Conservation (phyloP, 2,888 invertebrate species). For the Hirudinaria manillensis region DNA sequence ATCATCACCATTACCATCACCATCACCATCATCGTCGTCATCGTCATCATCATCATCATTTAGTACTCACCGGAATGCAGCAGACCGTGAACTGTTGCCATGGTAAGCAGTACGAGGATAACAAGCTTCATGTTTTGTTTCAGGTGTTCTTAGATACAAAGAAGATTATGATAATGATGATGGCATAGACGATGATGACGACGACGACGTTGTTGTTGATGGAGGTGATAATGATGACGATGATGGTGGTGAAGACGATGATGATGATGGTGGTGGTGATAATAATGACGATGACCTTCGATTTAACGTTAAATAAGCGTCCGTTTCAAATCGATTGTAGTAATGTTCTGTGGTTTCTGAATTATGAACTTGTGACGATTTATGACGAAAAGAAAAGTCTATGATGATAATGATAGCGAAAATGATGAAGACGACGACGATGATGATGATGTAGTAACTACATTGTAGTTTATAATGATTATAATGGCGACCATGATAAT, state of each 20-base stretch:
- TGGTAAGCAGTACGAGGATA: neutral
- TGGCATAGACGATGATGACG: neutral
- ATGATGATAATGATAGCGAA: neutral
- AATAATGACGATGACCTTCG: neutral
- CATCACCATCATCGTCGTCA: slow-evolving; percentile 27
- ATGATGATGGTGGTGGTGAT: neutral
- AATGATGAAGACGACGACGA: neutral
- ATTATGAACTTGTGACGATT: too few relatives aligned
- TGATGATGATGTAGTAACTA: slow-evolving; percentile 10
- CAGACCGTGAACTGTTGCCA: neutral
- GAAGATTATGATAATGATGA: neutral
- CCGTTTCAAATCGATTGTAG: too few relatives aligned
- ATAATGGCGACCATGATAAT: neutral
- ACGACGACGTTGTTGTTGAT: neutral
- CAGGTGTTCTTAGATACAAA: neutral
- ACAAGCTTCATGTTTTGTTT: neutral
- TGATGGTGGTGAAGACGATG: neutral
- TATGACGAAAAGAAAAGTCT: too few relatives aligned
- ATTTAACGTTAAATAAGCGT: too few relatives aligned
- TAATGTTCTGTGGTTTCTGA: too few relatives aligned
- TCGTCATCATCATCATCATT: slow-evolving; percentile 28
- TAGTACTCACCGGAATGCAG: neutral
- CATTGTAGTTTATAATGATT: neutral
- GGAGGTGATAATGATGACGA: neutral
- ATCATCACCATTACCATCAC: slow-evolving; percentile 20